Base-by-base conservation (phyloP, 2,113 vertebrate species). In the Ursus arctos region DNA sequence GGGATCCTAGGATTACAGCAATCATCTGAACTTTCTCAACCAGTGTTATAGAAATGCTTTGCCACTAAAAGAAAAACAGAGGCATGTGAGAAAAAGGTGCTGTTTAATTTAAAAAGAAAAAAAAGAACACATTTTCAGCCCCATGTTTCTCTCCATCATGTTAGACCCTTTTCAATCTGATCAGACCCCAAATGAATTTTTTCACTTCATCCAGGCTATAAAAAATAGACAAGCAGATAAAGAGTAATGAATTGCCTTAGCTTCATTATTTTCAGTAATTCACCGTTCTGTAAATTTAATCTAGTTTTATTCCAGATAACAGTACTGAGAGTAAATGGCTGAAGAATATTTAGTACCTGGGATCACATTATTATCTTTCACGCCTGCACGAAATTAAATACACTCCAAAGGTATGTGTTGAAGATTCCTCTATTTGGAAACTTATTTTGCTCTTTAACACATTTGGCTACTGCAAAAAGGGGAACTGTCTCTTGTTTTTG, bases 11-110 rank as follows among this genome's bases (percentile, higher is more conserved):
- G 98, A 99, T 99, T 98, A 99, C 99, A 81, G 99, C 99, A 79
- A 99, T 99, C 99, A 99, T 99, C 99, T 99, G 99, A 93, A 99
- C 99, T 99, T 99, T 99, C 99, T 99, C 99, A 99, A 99, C 99
- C 99, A 99, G 99, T 87, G 99, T 99, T 98, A 99, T 99, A 98
- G 99, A 99, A 99, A 99, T 99, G 98, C 99, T 99, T 98, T 99
- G 99, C 99, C 99, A 99, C 99, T 99, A 98, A 98, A 99, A 99
- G 98, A 98, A 98, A 98, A 99, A 99, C 97, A 99, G 98, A 99
- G 98, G 98, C 96, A 99, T 95, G 98, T 98, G 94, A 98, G 98
- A 97, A 98, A 98, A 98, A 98, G 94, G 97, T 92, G 98, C 97
- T 98, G 84, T 91, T 89, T 88, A 79, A 92, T 51, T 86, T 13